Evolutionary conservation across 2,113 vertebrate species (phyloP), one percentile per base, ranked within the genome.

Genomic region (Diglossa brunneiventris): DNA sequence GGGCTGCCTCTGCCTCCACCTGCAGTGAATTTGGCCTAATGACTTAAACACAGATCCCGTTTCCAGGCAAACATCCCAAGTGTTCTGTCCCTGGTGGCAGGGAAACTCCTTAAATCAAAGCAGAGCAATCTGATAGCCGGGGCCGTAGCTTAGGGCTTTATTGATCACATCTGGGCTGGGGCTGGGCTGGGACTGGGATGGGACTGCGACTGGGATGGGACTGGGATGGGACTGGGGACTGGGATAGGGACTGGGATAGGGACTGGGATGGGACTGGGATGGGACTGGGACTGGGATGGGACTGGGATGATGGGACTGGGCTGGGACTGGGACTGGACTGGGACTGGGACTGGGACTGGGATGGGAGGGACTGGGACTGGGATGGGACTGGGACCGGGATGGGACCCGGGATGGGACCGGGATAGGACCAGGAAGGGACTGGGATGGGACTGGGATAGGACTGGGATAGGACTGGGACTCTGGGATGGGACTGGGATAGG

Each of bases 61-160:
- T 97, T 96, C 96, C 96, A 97, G 83, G 94, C 96, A 96, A 78
- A 94, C 92, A 88, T 96, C 92, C 93, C 93, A 9, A 92, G 83
- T 80, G 94, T 76, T 94, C 93, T 49, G 78, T 94, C 91, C 95
- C 95, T 89, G 92, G 52, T 55, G 96, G 96, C 33, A 7, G 78
- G 87, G 83, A 95, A 96, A 97, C 96, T 89, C 95, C 96, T 94
- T 94, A 93, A 97, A 96, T 95, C 90, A 96, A 95, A 97, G 94
- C 33, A 0, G 30, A 88, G 94, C 68, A 81, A 94, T 27, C 52
- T 3, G 61, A 95, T 96, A 94, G 93, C 91, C 1, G 1, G 69
- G 83, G 37, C 85, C 3, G 1, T 62, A 75, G 91, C 77, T 75
- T 7, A 13, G 74, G 0, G 15, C 90, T 91, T 97, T 96, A 95